These are phyloP conservation scores for Drosophila monieri DNA, from an alignment of 2,888 invertebrate species.

Conservation along the genomic window DNA sequence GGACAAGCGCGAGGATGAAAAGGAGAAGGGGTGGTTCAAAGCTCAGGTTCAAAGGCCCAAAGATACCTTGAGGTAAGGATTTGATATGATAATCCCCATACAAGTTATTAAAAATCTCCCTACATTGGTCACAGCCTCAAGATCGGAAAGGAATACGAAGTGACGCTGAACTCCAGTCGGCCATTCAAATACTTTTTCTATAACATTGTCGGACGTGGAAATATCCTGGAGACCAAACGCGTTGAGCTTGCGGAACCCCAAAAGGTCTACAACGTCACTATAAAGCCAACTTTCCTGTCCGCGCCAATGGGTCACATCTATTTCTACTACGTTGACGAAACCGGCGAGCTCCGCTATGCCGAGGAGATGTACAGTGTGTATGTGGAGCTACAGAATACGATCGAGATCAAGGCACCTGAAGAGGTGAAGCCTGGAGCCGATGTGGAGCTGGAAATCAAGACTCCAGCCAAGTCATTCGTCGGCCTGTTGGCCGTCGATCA, in stretches of 20 bases:
- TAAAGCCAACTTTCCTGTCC: conserved; percentile 90
- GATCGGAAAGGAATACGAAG: conserved; percentile 89
- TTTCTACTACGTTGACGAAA: conserved; percentile 90
- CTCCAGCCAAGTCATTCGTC: conserved; percentile 93
- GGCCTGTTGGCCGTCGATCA: conserved; percentile 95
- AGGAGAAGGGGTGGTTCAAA: conserved; percentile 69
- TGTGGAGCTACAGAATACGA: conserved; percentile 87
- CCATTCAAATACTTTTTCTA: conserved; percentile 90
- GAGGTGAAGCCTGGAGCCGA: conserved; percentile 91
- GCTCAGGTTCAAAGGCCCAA: conserved; percentile 49
- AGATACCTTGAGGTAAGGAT: conserved; percentile 58
- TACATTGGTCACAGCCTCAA: conserved; percentile 83
- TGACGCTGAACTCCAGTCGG: conserved; percentile 90
- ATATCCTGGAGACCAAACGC: conserved; percentile 90
- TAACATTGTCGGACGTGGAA: conserved; percentile 92
- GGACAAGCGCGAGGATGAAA: conserved; percentile 23
- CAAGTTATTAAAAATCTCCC: neutral
- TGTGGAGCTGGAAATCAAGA: conserved; percentile 91
- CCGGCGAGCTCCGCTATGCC: conserved; percentile 92
- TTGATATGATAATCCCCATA: neutral
- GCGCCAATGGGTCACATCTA: conserved; percentile 92
- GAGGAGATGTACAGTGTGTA: conserved; percentile 92
- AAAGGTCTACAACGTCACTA: conserved; percentile 86
- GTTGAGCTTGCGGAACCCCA: conserved; percentile 85
- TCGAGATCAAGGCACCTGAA: conserved; percentile 88